Base-by-base conservation (phyloP, 2,888 invertebrate species). In the Lasioglossum morio region DNA sequence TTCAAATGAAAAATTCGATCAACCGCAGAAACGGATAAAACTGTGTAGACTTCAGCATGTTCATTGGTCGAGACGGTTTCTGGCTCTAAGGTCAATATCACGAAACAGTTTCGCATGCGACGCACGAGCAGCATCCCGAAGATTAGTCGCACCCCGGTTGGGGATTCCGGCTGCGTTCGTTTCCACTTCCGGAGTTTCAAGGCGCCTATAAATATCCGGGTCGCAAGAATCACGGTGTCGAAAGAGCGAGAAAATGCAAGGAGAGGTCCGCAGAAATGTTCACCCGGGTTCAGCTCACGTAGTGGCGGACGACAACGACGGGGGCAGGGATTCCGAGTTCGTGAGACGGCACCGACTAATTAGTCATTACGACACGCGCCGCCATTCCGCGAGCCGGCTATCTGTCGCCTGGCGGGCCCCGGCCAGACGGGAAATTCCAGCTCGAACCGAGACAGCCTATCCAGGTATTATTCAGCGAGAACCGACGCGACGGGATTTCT, bases 131-230 rank as follows among this genome's bases (percentile, higher is more conserved):
- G 37, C 53, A 7, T 57, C 10, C n/a, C 14, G 77, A 76, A 46
- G 43, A 77, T 77, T 66, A 77, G 69, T 60, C 8, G n/a, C n/a
- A 30, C 23, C 30, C 14, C 10, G 60, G 34, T 12, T 19, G 34
- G 43, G 72, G 37, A 63, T 79, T 79, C 46, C 79, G 72, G 46
- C 16, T 75, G 12, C 27, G 10, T n/a, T 19, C 48, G 34, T 63
- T 77, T 81, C 70, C 81, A 70, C 72, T 86, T 86, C 82, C 79
- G 76, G 79, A 82, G 79, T 82, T 86, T 86, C 77, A 73, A 86
- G 82, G 19, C 69, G 14, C 4, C 72, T 79, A 77, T 86, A 86
- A 85, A 86, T 86, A 85, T 40, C 43, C 16, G n/a, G 60, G 30
- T 53, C 37, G 40, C 72, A 19, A 19, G 77, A 85, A 81, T 82